phyloP scores from a whole-genome alignment of 37 sponge, comb jelly and placozoan species.

The Chondrosia reniformis region DNA sequence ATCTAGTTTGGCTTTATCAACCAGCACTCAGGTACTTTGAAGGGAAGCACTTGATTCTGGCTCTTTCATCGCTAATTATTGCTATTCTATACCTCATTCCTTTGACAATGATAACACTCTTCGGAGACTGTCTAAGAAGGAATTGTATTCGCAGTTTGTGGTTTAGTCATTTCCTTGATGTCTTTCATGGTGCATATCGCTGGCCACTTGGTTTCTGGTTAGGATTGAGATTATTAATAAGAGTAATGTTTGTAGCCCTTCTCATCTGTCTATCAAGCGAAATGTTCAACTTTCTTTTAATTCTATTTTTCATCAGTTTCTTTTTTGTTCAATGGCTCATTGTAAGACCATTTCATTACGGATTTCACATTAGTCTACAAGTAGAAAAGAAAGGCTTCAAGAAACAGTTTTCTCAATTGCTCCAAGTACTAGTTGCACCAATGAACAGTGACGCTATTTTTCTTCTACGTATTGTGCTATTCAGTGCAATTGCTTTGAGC shows the following conservation, averaged over 20 bases:
- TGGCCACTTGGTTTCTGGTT: conserved; percentile 15
- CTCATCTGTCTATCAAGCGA: no score
- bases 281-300: no score
- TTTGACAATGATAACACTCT: neutral
- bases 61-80: neutral
- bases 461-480: no score
- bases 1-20: conserved; percentile 7
- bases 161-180: conserved; percentile 6
- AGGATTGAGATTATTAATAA: neutral
- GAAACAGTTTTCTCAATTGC: no score
- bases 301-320: no score
- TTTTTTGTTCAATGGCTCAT: no score
- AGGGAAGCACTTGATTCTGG: conserved; percentile 1
- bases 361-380: no score
- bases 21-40: neutral
- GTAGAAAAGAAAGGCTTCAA: no score
- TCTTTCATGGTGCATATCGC: conserved; percentile 5
- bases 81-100: neutral
- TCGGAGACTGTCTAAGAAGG: neutral
- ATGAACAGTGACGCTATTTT: no score
- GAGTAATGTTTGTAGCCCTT: neutral
- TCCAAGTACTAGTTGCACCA: no score
- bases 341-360: no score
- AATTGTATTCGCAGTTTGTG: neutral
- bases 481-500: no score